phyloP scores from a whole-genome alignment of 2,888 invertebrate species.

The Laspeyria flexula region DNA sequence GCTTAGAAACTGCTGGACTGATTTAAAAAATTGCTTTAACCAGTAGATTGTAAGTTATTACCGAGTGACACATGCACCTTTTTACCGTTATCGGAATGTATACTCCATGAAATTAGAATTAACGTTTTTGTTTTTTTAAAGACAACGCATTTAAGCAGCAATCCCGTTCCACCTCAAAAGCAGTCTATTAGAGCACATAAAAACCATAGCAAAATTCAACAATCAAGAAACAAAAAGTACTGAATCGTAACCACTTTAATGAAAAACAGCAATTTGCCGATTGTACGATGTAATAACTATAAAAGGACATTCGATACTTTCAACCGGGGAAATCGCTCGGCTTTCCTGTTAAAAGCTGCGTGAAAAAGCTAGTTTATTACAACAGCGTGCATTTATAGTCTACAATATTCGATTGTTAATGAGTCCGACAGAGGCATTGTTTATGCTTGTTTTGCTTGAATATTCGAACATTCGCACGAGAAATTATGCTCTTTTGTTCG shows the following conservation, averaged over 20 bases:
- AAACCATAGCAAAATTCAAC: too few species aligned
- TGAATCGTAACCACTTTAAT: neutral
- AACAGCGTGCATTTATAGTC: neutral
- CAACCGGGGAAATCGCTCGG: neutral
- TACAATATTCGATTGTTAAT: conserved; percentile 3
- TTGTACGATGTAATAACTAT: neutral
- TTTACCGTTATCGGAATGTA: too few species aligned
- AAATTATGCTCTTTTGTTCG: neutral
- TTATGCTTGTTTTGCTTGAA: neutral
- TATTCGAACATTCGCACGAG: neutral
- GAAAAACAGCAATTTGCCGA: neutral
- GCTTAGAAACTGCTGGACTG: too few species aligned
- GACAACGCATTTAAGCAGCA: too few species aligned
- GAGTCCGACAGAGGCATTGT: neutral
- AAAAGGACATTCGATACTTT: neutral
- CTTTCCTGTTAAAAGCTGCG: neutral
- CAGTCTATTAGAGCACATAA: too few species aligned
- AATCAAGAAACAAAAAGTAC: neutral
- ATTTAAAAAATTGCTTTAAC: too few species aligned
- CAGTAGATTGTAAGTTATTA: too few species aligned
- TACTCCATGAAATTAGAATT: too few species aligned
- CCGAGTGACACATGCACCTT: too few species aligned
- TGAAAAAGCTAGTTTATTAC: neutral
- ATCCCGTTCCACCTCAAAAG: too few species aligned
- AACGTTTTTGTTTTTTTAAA: too few species aligned